These are phyloP conservation scores for Eptatretus burgeri DNA, from an alignment of 2,113 vertebrate species.

Conservation along the genomic window DNA sequence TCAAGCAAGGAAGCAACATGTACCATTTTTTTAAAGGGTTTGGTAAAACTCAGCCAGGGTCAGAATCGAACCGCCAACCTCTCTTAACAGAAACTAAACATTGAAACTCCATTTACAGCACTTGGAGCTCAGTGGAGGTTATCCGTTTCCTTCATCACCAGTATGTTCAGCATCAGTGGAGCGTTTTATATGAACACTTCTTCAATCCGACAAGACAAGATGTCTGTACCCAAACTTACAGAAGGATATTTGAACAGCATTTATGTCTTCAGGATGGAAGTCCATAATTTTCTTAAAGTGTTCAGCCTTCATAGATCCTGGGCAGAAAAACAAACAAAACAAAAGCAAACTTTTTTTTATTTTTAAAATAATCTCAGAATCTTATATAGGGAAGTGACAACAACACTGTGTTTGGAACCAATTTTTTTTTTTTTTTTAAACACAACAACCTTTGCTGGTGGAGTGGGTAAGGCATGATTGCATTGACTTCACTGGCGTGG, in stretches of 20 bases:
- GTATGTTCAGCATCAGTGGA: neutral
- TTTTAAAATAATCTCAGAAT: neutral
- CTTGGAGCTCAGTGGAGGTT: neutral
- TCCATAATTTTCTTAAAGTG: constrained; percentile 3
- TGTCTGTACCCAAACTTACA: neutral
- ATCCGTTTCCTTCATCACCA: neutral
- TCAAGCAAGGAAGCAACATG: too few species aligned
- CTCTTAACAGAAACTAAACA: too few species aligned
- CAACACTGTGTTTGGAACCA: neutral
- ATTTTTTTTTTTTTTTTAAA: neutral
- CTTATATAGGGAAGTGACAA: too few species aligned
- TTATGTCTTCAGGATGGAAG: constrained; percentile 1
- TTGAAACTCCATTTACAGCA: neutral
- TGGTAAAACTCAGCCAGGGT: too few species aligned
- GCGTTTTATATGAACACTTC: neutral
- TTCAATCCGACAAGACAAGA: neutral
- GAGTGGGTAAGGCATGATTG: neutral
- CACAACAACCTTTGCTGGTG: neutral
- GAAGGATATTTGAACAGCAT: constrained; percentile 6
- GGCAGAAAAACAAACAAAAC: neutral
- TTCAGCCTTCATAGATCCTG: constrained; percentile 2
- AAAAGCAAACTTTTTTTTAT: neutral
- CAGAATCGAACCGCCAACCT: too few species aligned
- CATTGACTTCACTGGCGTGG: neutral
- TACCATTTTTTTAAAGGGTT: too few species aligned